A percentile compares a stretch with the other conserved stretches of the same genome.
Conservation (phyloP, 2,888 invertebrate species). For the Troilus luridus region DNA sequence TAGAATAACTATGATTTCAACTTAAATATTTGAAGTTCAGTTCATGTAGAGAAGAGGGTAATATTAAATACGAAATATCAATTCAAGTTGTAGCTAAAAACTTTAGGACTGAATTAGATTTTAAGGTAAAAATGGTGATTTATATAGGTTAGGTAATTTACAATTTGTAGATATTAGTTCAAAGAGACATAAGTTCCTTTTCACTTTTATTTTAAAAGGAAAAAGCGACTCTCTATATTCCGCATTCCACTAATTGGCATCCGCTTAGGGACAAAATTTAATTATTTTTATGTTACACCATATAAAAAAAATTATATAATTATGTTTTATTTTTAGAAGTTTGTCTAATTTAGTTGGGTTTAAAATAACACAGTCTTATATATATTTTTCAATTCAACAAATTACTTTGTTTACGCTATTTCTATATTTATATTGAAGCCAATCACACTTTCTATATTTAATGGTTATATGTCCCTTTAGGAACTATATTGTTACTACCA, state of each 20-base stretch:
- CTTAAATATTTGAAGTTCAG: neutral
- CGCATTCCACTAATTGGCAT: neutral
- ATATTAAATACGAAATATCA: neutral
- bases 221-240: neutral
- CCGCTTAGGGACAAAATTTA: neutral
- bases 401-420: neutral
- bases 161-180: neutral
- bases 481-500: neutral
- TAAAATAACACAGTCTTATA: neutral
- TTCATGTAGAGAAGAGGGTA: neutral
- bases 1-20: neutral
- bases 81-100: neutral
- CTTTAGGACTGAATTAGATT: conserved; percentile 2
- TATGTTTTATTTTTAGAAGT: neutral
- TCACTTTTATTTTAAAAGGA: neutral
- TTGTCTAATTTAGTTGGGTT: neutral
- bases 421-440: no score
- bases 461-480: no score
- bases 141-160: neutral
- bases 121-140: neutral
- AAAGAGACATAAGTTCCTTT: neutral
- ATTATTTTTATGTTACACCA: neutral
- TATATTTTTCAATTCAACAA: neutral
- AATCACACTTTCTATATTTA: no score
- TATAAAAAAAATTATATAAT: neutral